Base-by-base conservation (phyloP, 2,888 invertebrate species). In the Drosophila ezoana region DNA sequence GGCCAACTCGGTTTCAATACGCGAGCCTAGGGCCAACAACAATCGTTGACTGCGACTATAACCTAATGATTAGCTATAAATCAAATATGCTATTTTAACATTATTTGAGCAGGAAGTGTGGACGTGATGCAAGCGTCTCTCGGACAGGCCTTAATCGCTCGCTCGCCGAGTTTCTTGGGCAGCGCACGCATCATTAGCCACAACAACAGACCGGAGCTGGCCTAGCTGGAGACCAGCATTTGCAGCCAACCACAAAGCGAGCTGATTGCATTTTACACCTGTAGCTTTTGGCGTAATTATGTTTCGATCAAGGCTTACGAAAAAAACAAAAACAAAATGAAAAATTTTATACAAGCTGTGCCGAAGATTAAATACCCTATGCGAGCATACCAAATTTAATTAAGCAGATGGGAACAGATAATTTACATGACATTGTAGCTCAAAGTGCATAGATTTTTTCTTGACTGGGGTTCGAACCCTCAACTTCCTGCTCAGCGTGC, bases 181-280 rank as follows among this genome's bases (percentile, higher is more conserved):
- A 73, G 69, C 60, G 69, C 63, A 60, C 60, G 70, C 82, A 89
- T 89, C 79, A 88, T 85, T 89, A 84, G 70, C 70, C 71, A 57
- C 59, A 49, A 47, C 20, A 18, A 18, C 18, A 18, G 28, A 6
- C 28, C 53, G 35, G 35, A 45, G 45, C 37, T 37, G 43, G 37
- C 74, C 48, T 82, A 82, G 82, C 88, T 88, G 89, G 89, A 87
- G 76, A 60, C 48, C 67, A 59, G 58, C 68, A 73, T 54, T 61
- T 49, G 60, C 53, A 67, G 44, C 48, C 48, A 49, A 18, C 71
- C 58, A 58, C 76, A 79, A 72, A 49, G 56, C 72, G 41, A 63
- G 65, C 75, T 80, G 84, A 90, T 85, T 90, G 83, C 83, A 79
- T 89, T 90, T 91, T 91, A 91, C 91, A 90, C 90, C 90, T 90